phyloP scores from a whole-genome alignment of 2,888 invertebrate species.

The Parthenolecanium corni region DNA sequence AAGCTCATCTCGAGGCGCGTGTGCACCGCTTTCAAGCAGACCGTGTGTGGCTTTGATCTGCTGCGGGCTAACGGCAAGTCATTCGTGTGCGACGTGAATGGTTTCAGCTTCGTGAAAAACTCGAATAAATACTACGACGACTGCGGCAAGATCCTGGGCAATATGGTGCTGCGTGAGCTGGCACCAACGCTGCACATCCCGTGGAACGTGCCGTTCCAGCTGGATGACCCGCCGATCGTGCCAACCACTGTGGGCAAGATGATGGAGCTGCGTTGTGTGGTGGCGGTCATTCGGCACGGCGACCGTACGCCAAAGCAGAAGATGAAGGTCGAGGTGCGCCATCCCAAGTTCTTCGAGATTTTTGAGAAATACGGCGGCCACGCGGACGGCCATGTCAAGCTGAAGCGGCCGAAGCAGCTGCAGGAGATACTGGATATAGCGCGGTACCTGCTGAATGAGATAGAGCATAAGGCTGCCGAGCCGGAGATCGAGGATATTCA shows the following conservation, averaged over 20 bases:
- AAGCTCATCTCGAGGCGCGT: slow-evolving; percentile 96
- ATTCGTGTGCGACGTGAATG: slow-evolving; percentile 99
- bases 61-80: slow-evolving; percentile 96
- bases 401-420: slow-evolving; percentile 92
- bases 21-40: slow-evolving; percentile 91
- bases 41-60: slow-evolving; percentile 97
- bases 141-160: slow-evolving; percentile 94
- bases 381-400: slow-evolving; percentile 89
- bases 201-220: slow-evolving; percentile 91
- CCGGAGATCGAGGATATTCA: slow-evolving; percentile 93
- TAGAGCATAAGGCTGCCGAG: slow-evolving; percentile 75
- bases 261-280: slow-evolving; percentile 87
- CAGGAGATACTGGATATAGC: slow-evolving; percentile 97
- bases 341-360: slow-evolving; percentile 96
- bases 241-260: slow-evolving; percentile 98
- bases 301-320: slow-evolving; percentile 99
- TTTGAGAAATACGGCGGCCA: slow-evolving; percentile 95
- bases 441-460: slow-evolving; percentile 75
- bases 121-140: slow-evolving; percentile 99
- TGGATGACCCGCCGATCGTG: slow-evolving; percentile 97
- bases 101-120: slow-evolving; percentile 99
- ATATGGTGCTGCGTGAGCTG: slow-evolving; percentile 89
- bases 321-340: slow-evolving; percentile 98
- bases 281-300: slow-evolving; percentile 94
- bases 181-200: slow-evolving; percentile 94